Evolutionary conservation across 2,113 vertebrate genomes (phyloP).

Genomic region (Ictidomys tridecemlineatus): DNA sequence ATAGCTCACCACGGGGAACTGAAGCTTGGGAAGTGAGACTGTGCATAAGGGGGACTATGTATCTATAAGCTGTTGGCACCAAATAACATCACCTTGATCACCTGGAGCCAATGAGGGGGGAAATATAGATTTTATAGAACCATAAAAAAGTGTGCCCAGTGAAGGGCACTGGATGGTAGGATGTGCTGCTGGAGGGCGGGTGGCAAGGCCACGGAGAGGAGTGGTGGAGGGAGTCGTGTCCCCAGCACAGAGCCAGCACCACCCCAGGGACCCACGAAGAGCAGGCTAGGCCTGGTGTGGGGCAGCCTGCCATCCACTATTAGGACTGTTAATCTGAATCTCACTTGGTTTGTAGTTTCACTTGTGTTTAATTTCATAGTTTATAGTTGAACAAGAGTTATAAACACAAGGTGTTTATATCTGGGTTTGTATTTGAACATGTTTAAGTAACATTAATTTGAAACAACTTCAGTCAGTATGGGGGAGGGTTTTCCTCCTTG

Average conservation of each 20-base stretch:
- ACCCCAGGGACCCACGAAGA: no score
- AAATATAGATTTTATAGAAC: not conserved
- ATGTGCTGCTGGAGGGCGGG: no score
- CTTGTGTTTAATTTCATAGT: conserved; percentile 68
- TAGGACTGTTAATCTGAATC: conserved; percentile 12
- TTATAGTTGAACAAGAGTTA: conserved; percentile 67
- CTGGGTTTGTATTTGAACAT: conserved; percentile 67
- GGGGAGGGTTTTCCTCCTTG: not conserved
- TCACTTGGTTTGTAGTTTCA: conserved; percentile 26
- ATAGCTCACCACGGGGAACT: not conserved
- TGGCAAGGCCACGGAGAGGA: not conserved
- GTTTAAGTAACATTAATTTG: conserved; percentile 71
- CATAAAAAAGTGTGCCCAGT: not conserved
- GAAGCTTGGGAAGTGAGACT: not conserved
- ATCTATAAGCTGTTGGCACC: not conserved
- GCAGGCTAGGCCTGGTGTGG: no score
- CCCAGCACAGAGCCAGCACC: not conserved
- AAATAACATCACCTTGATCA: not conserved
- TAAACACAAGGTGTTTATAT: conserved; percentile 76
- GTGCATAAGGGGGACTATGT: not conserved
- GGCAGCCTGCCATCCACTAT: not conserved
- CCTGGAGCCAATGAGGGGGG: not conserved
- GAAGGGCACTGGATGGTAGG: not conserved
- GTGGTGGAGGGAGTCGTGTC: not conserved
- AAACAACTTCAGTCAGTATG: conserved; percentile 72